Conservation (phyloP, 1,140 invertebrate species). For the Dermatophagoides farinae region DNA sequence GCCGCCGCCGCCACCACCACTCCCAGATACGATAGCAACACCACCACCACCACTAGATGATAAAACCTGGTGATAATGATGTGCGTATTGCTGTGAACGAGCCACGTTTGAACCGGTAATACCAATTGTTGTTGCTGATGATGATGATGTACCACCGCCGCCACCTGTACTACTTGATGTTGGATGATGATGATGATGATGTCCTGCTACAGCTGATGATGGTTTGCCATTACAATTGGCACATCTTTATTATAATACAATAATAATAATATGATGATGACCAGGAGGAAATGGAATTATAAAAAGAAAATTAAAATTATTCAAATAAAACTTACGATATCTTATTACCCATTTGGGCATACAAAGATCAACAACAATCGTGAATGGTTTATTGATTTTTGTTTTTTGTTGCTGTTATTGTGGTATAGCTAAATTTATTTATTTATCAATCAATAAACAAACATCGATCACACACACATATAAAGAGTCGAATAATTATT, state of each 20-base stretch:
- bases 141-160: background rate
- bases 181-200: background rate
- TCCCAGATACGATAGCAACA: background rate
- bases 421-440: no score
- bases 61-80: background rate
- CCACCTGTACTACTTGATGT: background rate
- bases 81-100: background rate
- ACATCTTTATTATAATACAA: background rate
- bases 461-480: no score
- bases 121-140: background rate
- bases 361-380: no score
- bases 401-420: no score
- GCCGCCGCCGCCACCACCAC: background rate
- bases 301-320: background rate
- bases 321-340: background rate
- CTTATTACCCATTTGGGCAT: background rate
- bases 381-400: no score
- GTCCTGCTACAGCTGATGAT: no score
- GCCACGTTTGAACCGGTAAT: no score
- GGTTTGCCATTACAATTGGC: constrained; percentile 8
- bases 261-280: no score
- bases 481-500: no score
- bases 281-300: no score
- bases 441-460: no score
- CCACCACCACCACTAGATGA: background rate